Percentiles rank a stretch among this genome's conserved stretches.
Conservation (phyloP, 2,797 vertebrate species). For the Masticophis lateralis region DNA sequence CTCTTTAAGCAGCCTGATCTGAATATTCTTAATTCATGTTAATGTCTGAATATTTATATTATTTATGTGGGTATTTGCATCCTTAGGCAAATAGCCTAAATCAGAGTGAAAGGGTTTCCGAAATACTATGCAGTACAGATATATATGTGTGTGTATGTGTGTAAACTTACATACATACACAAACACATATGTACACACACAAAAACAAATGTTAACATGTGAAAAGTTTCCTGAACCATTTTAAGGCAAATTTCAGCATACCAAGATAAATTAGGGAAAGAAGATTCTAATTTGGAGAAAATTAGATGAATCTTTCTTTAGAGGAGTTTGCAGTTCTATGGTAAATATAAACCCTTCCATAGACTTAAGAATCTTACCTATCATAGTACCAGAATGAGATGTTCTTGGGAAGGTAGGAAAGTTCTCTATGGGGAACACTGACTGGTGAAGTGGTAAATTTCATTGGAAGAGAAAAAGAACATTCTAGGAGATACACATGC, state of each 20-base stretch:
- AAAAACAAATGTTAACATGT: not conserved
- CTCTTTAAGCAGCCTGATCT: not conserved
- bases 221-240: not conserved
- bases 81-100: not conserved
- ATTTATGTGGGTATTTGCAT: not conserved
- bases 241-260: not conserved
- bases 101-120: not conserved
- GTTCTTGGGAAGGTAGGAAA: conserved; percentile 83
- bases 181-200: not conserved
- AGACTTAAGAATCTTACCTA: conserved; percentile 83
- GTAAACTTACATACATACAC: no score
- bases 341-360: conserved; percentile 70
- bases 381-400: conserved; percentile 86
- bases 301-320: not conserved
- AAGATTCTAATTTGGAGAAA: not conserved
- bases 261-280: not conserved
- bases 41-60: not conserved
- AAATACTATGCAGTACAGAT: not conserved
- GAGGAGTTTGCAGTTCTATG: not conserved
- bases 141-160: not conserved
- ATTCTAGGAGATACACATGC: conserved; percentile 72
- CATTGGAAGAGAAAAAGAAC: conserved; percentile 76
- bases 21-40: no score
- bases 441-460: conserved; percentile 69
- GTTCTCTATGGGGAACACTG: conserved; percentile 72